Evolutionary conservation across 23 tunicate genomes (phyloP), one percentile per base, ranked within the genome.

Genomic region (Trididemnum clinides): DNA sequence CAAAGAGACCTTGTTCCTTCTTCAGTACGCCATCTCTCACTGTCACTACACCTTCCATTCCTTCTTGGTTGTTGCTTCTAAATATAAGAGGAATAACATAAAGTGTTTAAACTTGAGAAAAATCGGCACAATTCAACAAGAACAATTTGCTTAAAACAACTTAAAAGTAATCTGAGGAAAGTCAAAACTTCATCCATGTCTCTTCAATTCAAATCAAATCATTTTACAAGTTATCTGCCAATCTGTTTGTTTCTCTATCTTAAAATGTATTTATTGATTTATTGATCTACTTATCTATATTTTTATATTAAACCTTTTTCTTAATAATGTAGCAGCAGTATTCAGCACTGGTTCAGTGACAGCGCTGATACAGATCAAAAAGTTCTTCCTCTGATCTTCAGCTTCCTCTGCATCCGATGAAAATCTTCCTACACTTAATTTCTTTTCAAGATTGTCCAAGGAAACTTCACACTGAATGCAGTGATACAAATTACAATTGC

Each of bases 371-470:
- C 91, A 66, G 12, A 77, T 57, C 1, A 71, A 6, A 50, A 83
- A 87, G 29, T 78, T 87, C 23, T 1, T 20, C 2, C 39, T 66
- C 77, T 92, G 97, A 25, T 36, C 86, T 25, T 82, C 84, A 23
- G 70, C 73, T 75, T 75, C 91, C 19, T 91, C 97, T 27, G 54
- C 84, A 37, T 91, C 90, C 1, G 84, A 33, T n/a, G 97, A 91
- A 64, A 91, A 91, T 50, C 74, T 89, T 76, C 90, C 85, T 6
- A 22, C 33, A 0, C 59, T 77, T 23, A 91, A 36, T 54, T 91
- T 91, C 73, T 73, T 65, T 25, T 37, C 78, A 44, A 91, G 81
- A 20, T 36, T 88, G 0, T 35, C 64, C 64, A 91, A 64, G 1
- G 97, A 91, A 23, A 22, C 36, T 39, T 83, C 86, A 7, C 79